Evolutionary conservation across 2,797 vertebrate species (phyloP).

Genomic region (Siniperca obscura): DNA sequence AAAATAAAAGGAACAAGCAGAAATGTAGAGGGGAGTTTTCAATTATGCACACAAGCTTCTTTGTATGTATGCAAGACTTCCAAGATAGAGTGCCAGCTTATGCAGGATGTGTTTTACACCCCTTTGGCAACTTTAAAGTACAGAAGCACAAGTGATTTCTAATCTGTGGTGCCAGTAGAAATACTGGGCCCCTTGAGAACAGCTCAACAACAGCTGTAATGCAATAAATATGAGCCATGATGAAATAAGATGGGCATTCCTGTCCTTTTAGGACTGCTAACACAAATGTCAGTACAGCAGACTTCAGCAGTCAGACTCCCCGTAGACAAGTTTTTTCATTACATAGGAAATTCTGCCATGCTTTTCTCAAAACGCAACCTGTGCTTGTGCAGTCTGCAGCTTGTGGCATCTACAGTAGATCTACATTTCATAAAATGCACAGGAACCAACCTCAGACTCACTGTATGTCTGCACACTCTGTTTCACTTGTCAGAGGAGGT

Average conservation of each 20-base stretch:
- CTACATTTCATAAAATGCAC: conserved; percentile 26
- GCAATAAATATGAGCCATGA: conserved; percentile 25
- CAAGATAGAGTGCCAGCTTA: background rate
- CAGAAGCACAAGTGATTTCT: conserved; percentile 33
- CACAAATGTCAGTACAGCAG: conserved; percentile 43
- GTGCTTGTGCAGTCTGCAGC: conserved; percentile 27
- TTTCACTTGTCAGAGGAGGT: conserved; percentile 24
- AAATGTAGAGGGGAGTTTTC: background rate
- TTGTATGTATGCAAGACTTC: conserved; percentile 19
- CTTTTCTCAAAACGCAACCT: conserved; percentile 4
- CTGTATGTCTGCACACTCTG: conserved; percentile 13
- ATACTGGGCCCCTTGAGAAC: conserved; percentile 8
- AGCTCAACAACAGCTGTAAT: conserved; percentile 6
- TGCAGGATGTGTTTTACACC: conserved; percentile 34
- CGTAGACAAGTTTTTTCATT: conserved; percentile 3
- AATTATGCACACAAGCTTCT: conserved; percentile 28
- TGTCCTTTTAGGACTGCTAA: conserved; percentile 39
- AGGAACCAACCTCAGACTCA: background rate
- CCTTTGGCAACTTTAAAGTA: conserved; percentile 31
- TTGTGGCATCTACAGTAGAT: background rate
- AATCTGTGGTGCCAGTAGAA: conserved; percentile 39
- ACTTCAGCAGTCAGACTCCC: conserved; percentile 20
- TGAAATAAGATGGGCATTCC: conserved; percentile 21
- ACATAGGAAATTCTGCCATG: conserved; percentile 27
- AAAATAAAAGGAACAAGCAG: background rate